phyloP scores from a whole-genome alignment of 92 coral and sea anemone species.

The Parazoanthus darwini region DNA sequence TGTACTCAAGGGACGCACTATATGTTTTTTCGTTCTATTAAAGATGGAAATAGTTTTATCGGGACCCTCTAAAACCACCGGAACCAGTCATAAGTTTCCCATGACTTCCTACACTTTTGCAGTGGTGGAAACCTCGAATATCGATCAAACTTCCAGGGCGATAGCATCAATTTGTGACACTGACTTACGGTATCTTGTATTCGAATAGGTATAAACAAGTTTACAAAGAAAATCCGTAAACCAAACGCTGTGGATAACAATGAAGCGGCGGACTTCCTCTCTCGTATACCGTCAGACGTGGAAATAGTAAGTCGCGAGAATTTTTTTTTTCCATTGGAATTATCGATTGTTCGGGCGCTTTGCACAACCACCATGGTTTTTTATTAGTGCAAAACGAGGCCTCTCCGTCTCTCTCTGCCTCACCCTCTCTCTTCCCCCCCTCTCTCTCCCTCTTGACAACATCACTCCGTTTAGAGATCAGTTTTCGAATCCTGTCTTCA shows the following conservation, averaged over 20 bases:
- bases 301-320: constrained; percentile 73
- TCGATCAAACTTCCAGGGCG: background rate
- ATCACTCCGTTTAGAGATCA: no score
- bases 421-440: background rate
- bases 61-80: no score
- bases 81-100: no score
- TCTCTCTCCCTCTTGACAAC: no score
- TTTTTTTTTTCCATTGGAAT: background rate
- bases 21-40: no score
- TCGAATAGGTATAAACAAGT: constrained; percentile 82
- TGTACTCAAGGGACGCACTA: no score
- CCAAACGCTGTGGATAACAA: constrained; percentile 98
- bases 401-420: no score
- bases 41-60: no score
- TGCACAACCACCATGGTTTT: background rate
- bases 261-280: constrained; percentile 88
- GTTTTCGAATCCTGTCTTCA: no score
- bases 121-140: background rate
- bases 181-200: background rate
- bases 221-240: constrained; percentile 99
- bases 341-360: background rate
- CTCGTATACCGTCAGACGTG: constrained; percentile 94
- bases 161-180: background rate
- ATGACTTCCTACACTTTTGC: no score
- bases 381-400: no score